These are phyloP conservation scores for Cephalopterus ornatus DNA, from an alignment of 2,113 vertebrate species.

Conservation along the genomic window DNA sequence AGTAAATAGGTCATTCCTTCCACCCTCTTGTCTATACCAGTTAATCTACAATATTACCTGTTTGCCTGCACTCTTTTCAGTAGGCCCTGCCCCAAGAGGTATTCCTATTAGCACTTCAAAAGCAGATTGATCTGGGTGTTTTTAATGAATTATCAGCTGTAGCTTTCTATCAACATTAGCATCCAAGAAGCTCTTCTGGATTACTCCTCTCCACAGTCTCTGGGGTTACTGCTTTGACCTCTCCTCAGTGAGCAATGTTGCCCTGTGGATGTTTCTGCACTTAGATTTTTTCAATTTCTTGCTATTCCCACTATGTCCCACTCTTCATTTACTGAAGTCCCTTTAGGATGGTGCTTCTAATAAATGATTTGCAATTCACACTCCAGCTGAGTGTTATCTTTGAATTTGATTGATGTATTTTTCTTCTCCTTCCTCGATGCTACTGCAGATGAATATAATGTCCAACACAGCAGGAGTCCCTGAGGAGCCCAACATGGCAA, in stretches of 20 bases:
- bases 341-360: conserved; percentile 18
- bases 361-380: conserved; percentile 29
- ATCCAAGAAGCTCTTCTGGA: background rate
- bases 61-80: background rate
- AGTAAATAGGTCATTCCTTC: conserved; percentile 14
- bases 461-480: conserved; percentile 3
- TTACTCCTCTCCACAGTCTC: background rate
- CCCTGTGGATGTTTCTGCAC: background rate
- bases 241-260: background rate
- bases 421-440: background rate
- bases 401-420: conserved; percentile 24
- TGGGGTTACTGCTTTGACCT: background rate
- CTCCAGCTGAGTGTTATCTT: conserved; percentile 6
- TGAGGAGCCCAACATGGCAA: background rate
- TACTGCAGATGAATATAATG: background rate
- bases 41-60: conserved; percentile 31
- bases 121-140: background rate
- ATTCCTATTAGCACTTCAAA: conserved; percentile 53
- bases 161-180: background rate
- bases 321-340: conserved; percentile 43
- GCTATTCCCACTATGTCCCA: background rate
- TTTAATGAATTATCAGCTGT: background rate
- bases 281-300: conserved; percentile 22
- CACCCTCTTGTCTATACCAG: conserved; percentile 21
- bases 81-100: background rate